Base-by-base conservation (phyloP, 2,113 vertebrate species). In the Phyllopteryx taeniolatus region DNA sequence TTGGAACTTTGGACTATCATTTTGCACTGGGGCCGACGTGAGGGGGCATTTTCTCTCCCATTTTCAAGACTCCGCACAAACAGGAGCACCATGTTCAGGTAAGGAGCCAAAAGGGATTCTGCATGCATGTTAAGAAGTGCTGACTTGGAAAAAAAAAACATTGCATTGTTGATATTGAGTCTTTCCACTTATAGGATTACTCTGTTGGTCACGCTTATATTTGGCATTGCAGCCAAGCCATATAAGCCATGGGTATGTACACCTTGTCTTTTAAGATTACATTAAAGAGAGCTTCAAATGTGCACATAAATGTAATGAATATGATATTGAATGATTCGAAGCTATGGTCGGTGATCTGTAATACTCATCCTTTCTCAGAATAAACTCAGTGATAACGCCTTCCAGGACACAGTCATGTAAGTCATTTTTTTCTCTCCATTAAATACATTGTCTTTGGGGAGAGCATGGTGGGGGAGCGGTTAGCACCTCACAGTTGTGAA, bases 71-170 rank as follows among this genome's bases (percentile, higher is more conserved):
- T 0, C 14, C n/a, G 17, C 72, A 49, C 64, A 67, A 70, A 43
- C 43, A 70, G 70, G 59, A 80, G 31, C 71, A 82, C 17, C 51
- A 93, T 93, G 92, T 77, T 89, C 69, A 90, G 91, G 92, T 94
- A 83, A 84, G 89, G 61, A 53, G 64, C 15, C 20, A 0, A 9
- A 20, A 1, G 62, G 19, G 1, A 64, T 4, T 49, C 67, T 33
- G 0, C 42, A 15, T 46, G 5, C 15, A 68, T 42, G 11, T 68
- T 39, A 17, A 9, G 9, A 2, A 6, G 1, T 67, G 51, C 43
- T 42, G 42, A 68, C 44, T 46, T 33, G 44, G 7, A 19, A 19
- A 19, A 51, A 51, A 51, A 51, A 4, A 47, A 22, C 42, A 44
- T 14, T 67, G 13, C 62, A 13, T 64, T 31, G 20, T 73, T 68